Percentiles rank a stretch among this genome's conserved stretches.
phyloP scores from a whole-genome alignment of 2,113 vertebrate species.

The Megaptera novaeangliae region DNA sequence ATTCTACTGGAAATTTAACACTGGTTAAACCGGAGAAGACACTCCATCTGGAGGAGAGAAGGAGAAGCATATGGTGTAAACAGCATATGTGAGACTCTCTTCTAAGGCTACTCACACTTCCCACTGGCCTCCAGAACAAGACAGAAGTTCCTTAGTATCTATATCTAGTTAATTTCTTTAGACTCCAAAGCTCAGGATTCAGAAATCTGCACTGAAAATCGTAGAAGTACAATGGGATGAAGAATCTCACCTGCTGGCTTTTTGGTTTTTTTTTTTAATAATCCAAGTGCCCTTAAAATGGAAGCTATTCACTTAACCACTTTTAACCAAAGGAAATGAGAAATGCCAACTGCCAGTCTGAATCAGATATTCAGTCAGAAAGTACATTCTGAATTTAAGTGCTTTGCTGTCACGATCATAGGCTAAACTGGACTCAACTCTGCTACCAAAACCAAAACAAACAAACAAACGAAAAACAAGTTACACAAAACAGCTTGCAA shows the following conservation, averaged over 20 bases:
- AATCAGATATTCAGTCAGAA: neutral
- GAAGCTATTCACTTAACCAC: neutral
- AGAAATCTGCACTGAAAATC: neutral
- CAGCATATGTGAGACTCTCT: neutral
- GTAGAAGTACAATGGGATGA: neutral
- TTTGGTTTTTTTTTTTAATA: neutral
- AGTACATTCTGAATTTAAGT: neutral
- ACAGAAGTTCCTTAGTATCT: neutral
- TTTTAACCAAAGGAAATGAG: neutral
- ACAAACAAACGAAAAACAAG: neutral
- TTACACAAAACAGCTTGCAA: constrained; percentile 30
- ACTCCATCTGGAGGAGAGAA: neutral
- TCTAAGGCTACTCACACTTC: neutral
- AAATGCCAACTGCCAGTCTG: neutral
- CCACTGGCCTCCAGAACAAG: neutral
- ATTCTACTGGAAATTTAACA: neutral
- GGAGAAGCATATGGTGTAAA: neutral
- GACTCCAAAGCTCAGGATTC: neutral
- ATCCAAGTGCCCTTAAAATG: neutral
- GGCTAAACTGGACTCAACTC: constrained; percentile 7
- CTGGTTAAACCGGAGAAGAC: neutral
- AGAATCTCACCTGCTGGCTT: neutral
- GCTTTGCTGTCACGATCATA: neutral
- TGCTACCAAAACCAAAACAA: neutral
- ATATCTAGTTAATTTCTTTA: neutral